Conservation (phyloP, 2,797 vertebrate genomes). For the Rhynchonycteris naso region DNA sequence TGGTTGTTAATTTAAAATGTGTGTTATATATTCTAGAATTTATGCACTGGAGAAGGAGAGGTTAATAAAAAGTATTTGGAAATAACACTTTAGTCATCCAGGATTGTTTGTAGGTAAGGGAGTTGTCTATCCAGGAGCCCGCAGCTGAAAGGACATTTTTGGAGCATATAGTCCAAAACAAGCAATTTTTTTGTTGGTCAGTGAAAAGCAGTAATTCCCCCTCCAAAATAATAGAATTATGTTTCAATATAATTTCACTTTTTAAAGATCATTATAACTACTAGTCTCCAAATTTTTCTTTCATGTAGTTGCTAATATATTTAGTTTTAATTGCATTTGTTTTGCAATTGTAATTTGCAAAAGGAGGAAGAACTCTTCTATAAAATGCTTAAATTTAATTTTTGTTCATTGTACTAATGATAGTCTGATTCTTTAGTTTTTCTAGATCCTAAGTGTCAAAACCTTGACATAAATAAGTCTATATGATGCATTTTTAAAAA, state of each 20-base stretch:
- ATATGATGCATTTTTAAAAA: neutral
- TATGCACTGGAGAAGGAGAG: neutral
- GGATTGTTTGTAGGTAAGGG: conserved; percentile 8
- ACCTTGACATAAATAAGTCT: conserved; percentile 5
- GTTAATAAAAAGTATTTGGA: conserved; percentile 43
- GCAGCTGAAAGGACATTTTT: neutral
- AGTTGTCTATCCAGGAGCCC: neutral
- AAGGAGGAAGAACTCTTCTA: neutral
- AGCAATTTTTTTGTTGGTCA: neutral
- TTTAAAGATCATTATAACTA: neutral
- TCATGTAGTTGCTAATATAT: neutral
- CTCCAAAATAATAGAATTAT: neutral
- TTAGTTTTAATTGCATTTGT: conserved; percentile 26
- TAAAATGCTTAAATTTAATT: neutral
- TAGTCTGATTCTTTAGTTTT: neutral
- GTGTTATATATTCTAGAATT: neutral
- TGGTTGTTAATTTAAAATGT: neutral
- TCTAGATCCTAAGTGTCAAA: neutral
- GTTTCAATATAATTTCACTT: neutral
- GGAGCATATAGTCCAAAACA: neutral
- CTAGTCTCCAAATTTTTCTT: neutral
- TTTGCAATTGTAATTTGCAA: neutral
- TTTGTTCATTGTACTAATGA: neutral
- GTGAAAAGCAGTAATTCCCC: neutral
- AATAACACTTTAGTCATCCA: conserved; percentile 39